Evolutionary conservation across 1,140 invertebrate genomes (phyloP), one percentile per base, ranked within the genome.

Genomic region (Caenorhabditis remanei): DNA sequence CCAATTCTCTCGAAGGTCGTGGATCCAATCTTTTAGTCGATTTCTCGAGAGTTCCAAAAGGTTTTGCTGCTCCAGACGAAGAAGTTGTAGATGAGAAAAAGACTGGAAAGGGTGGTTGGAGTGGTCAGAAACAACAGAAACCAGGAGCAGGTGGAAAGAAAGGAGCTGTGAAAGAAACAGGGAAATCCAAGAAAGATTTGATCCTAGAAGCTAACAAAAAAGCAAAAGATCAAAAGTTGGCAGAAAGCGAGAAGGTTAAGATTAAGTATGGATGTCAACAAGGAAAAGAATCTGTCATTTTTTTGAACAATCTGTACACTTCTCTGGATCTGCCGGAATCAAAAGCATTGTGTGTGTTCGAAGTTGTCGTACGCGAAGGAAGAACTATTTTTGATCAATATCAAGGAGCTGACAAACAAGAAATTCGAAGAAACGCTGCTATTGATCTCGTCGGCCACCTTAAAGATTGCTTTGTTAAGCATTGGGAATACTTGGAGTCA

Each of bases 1-100:
- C 91, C 32, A 91, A 92, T 56, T 90, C 92, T 21, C 86, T 92
- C 53, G 91, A 92, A 91, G 91, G 91, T 14, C 87, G 91, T 43
- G 89, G 90, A 43, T 91, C 90, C 41, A 90, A 92, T 75, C 85
- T 92, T 21, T 87, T 93, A 40, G 91, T 92, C 40, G 91, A 92
- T 58, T 92, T 92, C 84, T 90, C 91, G 9, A 50, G 91, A 50
- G 88, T 88, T 83, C 92, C 92, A 13, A 86, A 85, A 48, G 89
- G 90, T 50, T 87, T 90, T n/a, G 86, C 92, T 5, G 71, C 56
- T 13, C 85, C 89, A n/a, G 79, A 88, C 32, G 89, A 90, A 58
- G 85, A 87, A 21, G 85, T 67, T 24, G 75, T 50, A 2, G 90
- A 65, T 40, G 85, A 88, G 3, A 83, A 87, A 32, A 89, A 89